Evolutionary conservation across 2,113 vertebrate genomes (phyloP).

Genomic region (Genyomyrus donnyi): DNA sequence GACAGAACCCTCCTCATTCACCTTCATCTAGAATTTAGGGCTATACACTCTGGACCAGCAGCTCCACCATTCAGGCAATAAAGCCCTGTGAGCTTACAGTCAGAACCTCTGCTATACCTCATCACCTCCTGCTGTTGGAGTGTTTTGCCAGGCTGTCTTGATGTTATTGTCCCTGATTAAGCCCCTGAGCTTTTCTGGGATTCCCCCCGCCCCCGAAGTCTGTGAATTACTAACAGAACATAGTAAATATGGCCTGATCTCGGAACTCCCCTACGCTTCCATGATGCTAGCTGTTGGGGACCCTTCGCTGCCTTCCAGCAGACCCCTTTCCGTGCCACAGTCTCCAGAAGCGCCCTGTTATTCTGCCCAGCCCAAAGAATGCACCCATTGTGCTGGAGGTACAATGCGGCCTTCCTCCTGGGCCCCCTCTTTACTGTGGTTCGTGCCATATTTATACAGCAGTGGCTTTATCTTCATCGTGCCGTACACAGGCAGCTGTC

Average conservation of each 20-base stretch:
- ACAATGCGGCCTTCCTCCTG: slow-evolving; percentile 25
- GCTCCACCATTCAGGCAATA: neutral
- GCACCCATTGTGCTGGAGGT: slow-evolving; percentile 23
- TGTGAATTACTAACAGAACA: neutral
- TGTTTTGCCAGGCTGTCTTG: neutral
- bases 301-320: neutral
- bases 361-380: slow-evolving; percentile 23
- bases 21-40: neutral
- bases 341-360: slow-evolving; percentile 4
- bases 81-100: neutral
- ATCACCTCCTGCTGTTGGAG: neutral
- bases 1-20: neutral
- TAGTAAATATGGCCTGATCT: neutral
- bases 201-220: neutral
- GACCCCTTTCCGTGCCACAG: slow-evolving; percentile 14
- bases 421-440: slow-evolving; percentile 20
- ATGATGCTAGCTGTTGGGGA: slow-evolving; percentile 9
- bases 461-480: slow-evolving; percentile 22
- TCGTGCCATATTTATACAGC: slow-evolving; percentile 20
- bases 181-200: neutral
- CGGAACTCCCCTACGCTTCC: slow-evolving; percentile 12
- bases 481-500: slow-evolving; percentile 18
- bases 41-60: neutral
- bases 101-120: neutral
- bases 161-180: neutral